Evolutionary conservation across 2,888 invertebrate genomes (phyloP).

Genomic region (Myopa tessellatipennis): DNA sequence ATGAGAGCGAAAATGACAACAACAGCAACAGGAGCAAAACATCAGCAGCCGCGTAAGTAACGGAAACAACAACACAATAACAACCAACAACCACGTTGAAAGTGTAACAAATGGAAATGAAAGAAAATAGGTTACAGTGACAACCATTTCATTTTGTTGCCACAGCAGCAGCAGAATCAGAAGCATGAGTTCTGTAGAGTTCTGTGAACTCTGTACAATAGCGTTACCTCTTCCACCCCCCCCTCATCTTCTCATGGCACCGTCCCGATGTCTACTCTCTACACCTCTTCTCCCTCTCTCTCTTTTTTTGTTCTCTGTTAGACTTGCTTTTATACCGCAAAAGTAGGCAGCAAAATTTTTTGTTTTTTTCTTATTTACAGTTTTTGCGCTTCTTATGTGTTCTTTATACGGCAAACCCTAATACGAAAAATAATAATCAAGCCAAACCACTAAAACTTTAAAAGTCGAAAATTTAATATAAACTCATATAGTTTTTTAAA

Average conservation of each 20-base stretch:
- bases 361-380: background rate
- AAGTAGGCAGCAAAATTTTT: background rate
- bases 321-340: background rate
- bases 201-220: background rate
- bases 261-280: background rate
- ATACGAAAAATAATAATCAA: no score
- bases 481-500: no score
- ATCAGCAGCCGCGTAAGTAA: background rate
- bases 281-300: background rate
- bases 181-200: constrained; percentile 6
- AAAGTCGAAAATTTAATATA: no score
- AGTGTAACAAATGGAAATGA: constrained; percentile 24
- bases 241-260: background rate
- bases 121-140: constrained; percentile 18
- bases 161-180: background rate
- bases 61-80: no score
- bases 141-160: constrained; percentile 2
- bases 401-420: no score
- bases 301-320: background rate
- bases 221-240: no score
- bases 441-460: no score
- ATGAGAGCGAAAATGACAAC: background rate
- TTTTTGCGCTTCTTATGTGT: no score
- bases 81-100: background rate
- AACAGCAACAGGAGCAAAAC: background rate